These are phyloP conservation scores for Mallotus villosus DNA, from an alignment of 2,797 vertebrate species.

Conservation along the genomic window DNA sequence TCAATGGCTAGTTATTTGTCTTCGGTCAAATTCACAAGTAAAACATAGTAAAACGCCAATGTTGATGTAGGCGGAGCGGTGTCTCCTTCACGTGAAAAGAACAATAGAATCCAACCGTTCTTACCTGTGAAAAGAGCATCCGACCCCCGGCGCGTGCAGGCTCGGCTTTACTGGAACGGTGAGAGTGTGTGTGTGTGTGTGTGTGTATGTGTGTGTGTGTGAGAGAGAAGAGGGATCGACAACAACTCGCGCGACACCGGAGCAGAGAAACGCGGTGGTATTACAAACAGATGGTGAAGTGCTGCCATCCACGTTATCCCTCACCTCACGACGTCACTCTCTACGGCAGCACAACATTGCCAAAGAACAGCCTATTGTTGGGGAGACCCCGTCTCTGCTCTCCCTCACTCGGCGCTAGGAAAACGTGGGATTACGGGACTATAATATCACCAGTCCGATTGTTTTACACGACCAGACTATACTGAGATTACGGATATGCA, in stretches of 20 bases:
- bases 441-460: no score
- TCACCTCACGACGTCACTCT: conserved; percentile 63
- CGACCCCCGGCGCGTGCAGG: conserved; percentile 17
- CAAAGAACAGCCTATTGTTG: neutral
- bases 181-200: neutral
- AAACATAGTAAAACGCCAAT: neutral
- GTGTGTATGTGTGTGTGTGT: neutral
- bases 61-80: neutral
- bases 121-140: conserved; percentile 53
- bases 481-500: no score
- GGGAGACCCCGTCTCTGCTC: no score
- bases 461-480: no score
- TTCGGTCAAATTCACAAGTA: neutral
- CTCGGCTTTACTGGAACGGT: conserved; percentile 2
- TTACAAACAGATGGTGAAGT: conserved; percentile 27
- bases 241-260: conserved; percentile 18
- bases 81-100: conserved; percentile 37
- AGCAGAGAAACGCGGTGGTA: conserved; percentile 13
- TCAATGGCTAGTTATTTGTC: neutral
- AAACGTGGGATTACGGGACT: no score
- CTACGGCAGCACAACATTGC: conserved; percentile 19
- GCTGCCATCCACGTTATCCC: conserved; percentile 37
- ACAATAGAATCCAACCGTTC: conserved; percentile 18
- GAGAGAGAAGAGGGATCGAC: neutral
- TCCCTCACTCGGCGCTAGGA: no score